Conservation (phyloP, 2,888 invertebrate genomes). For the Chloromyia formosa region DNA sequence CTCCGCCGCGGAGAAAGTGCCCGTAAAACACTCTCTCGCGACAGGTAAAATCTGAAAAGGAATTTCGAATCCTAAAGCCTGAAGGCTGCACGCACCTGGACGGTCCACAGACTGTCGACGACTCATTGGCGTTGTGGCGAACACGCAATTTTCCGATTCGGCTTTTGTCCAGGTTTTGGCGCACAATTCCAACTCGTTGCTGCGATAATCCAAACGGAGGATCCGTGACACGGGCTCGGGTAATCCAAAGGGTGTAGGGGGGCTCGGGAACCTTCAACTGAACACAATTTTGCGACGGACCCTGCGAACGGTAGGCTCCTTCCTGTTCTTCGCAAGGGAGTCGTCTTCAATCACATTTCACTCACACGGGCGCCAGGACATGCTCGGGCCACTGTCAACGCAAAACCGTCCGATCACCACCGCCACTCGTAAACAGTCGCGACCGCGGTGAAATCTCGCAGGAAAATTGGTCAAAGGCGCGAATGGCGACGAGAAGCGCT, state of each 20-base stretch:
- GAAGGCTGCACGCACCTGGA: slow-evolving; percentile 53
- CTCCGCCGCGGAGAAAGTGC: not conserved
- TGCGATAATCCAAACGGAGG: too few species aligned
- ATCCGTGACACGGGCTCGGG: slow-evolving; percentile 8
- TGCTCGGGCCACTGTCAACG: slow-evolving; percentile 15
- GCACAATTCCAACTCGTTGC: slow-evolving; percentile 11
- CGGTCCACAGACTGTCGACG: slow-evolving; percentile 60
- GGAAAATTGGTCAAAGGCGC: not conserved
- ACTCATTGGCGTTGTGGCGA: slow-evolving; percentile 55
- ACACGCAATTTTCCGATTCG: slow-evolving; percentile 40
- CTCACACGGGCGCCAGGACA: slow-evolving; percentile 12
- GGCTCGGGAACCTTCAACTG: not conserved
- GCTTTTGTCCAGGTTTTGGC: slow-evolving; percentile 46
- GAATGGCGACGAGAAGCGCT: not conserved
- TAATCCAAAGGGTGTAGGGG: not conserved
- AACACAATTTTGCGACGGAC: not conserved
- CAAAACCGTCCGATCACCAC: not conserved
- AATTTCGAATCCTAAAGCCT: slow-evolving; percentile 2
- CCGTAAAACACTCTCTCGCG: not conserved
- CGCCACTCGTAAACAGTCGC: not conserved
- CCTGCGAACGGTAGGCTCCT: slow-evolving; percentile 7
- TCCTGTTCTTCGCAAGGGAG: slow-evolving; percentile 8
- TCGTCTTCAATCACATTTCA: slow-evolving; percentile 24
- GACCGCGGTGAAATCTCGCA: slow-evolving; percentile 1
- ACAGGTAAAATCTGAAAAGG: slow-evolving; percentile 5